A percentile compares a stretch with the other conserved stretches of the same genome.
Evolutionary conservation across 2,113 vertebrate genomes (phyloP).

Genomic region (Nothoprocta perdicaria): DNA sequence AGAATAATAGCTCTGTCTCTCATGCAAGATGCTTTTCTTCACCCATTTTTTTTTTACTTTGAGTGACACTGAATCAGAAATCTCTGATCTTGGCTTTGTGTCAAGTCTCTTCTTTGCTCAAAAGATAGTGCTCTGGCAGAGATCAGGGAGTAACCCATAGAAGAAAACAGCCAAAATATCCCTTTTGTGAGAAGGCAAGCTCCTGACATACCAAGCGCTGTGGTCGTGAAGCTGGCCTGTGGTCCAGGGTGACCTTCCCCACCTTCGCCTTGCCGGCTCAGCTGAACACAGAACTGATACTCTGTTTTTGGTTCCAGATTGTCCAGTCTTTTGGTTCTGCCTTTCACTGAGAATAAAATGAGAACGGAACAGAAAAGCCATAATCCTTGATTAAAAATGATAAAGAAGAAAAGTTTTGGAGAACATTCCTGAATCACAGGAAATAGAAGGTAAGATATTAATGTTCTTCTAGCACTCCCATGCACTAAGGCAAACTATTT

Average conservation of each 20-base stretch:
- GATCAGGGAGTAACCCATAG: neutral
- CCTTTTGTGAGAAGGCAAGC: neutral
- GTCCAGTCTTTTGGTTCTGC: slow-evolving; percentile 78
- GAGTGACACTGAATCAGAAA: neutral
- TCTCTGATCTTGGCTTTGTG: neutral
- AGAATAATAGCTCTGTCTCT: neutral
- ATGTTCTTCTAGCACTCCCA: neutral
- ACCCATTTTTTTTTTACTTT: neutral
- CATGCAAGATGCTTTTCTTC: neutral
- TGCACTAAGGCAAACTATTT: neutral
- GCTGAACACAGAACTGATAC: slow-evolving; percentile 84
- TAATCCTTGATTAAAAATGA: neutral
- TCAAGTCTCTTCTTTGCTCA: neutral
- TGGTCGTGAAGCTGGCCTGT: slow-evolving; percentile 81
- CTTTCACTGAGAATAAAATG: slow-evolving; percentile 74
- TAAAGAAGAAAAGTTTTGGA: neutral
- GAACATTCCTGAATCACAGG: neutral
- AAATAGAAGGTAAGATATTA: neutral
- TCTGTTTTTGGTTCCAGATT: slow-evolving; percentile 83
- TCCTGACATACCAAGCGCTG: slow-evolving; percentile 78
- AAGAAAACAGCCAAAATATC: neutral
- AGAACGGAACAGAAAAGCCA: slow-evolving; percentile 29
- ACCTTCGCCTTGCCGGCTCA: slow-evolving; percentile 82
- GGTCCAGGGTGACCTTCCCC: slow-evolving; percentile 86
- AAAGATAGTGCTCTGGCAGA: neutral